phyloP scores from a whole-genome alignment of 2,113 vertebrate species.

The Clupea harengus region DNA sequence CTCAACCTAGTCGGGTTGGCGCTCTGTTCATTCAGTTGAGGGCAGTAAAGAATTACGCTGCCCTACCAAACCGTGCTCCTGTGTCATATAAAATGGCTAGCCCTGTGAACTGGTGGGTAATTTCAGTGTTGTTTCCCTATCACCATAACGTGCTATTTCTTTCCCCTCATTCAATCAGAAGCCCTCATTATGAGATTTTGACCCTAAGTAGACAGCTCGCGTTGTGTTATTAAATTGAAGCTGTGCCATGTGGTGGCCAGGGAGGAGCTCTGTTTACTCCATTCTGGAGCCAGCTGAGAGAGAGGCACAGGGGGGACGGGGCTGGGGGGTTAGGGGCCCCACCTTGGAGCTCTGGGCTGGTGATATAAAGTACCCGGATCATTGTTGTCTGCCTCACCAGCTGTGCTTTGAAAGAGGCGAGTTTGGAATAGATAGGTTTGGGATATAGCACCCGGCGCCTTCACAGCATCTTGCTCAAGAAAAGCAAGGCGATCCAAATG shows the following conservation, averaged over 20 bases:
- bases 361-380: slow-evolving; percentile 17
- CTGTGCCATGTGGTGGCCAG: not conserved
- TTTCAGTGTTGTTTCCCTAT: not conserved
- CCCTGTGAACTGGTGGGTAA: not conserved
- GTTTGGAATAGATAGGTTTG: slow-evolving; percentile 10
- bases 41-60: not conserved
- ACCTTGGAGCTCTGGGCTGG: not conserved
- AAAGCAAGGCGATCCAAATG: slow-evolving; percentile 28
- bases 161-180: slow-evolving; percentile 8
- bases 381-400: slow-evolving; percentile 21
- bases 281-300: not conserved
- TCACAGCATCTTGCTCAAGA: slow-evolving; percentile 14
- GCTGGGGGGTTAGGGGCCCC: not conserved
- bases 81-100: not conserved
- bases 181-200: not conserved
- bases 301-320: not conserved
- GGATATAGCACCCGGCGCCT: slow-evolving; percentile 13
- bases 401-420: slow-evolving; percentile 25
- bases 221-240: slow-evolving; percentile 25
- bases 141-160: not conserved
- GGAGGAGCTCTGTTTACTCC: not conserved
- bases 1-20: not conserved
- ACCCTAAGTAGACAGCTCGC: not conserved
- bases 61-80: not conserved
- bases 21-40: not conserved